These are phyloP conservation scores for Helleia helle DNA, from an alignment of 2,888 invertebrate genomes.

Conservation along the genomic window DNA sequence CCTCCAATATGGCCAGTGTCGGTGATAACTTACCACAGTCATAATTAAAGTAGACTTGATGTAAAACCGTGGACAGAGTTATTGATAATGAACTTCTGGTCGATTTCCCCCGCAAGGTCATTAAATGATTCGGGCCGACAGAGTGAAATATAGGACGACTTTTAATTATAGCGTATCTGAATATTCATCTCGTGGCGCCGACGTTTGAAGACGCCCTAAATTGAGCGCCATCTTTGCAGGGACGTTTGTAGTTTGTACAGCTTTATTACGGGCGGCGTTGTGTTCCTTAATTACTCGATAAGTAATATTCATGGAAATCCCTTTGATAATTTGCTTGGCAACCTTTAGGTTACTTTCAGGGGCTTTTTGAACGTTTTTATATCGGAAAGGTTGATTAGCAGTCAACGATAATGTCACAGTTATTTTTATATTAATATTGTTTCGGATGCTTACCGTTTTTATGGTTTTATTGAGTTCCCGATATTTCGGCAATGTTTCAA, in stretches of 20 bases:
- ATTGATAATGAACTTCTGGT: background rate
- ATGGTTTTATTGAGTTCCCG: no score
- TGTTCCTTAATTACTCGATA: background rate
- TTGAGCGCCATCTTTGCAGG: constrained; percentile 23
- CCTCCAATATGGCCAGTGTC: no score
- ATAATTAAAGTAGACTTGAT: no score
- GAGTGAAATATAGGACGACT: constrained; percentile 43
- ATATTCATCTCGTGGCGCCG: constrained; percentile 47
- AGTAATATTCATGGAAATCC: background rate
- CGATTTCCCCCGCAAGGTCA: constrained; percentile 8
- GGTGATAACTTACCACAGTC: no score
- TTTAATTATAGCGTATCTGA: constrained; percentile 45
- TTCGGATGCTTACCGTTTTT: no score
- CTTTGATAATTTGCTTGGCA: background rate
- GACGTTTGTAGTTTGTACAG: constrained; percentile 8
- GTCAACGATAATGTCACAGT: no score
- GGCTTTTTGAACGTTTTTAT: background rate
- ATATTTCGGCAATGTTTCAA: no score
- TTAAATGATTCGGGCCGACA: constrained; percentile 17
- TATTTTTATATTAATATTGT: no score
- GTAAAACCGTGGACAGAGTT: no score
- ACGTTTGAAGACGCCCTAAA: constrained; percentile 25
- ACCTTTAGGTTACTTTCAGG: background rate
- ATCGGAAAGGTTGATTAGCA: no score
- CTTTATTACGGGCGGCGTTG: background rate